Conservation (phyloP, 2,888 invertebrate species). For the Asteroscopus sphinx region DNA sequence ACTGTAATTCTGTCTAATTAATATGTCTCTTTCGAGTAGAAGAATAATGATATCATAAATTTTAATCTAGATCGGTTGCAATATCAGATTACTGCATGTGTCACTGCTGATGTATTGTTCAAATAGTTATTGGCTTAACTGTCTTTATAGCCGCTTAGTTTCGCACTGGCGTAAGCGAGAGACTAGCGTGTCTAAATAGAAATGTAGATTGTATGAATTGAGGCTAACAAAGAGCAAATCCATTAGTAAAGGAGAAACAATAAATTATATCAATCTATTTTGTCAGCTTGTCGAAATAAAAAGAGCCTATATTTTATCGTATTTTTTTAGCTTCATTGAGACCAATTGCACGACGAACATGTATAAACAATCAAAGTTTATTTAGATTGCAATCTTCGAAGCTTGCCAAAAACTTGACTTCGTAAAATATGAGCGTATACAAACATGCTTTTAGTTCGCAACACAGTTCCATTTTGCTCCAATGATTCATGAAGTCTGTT, state of each 20-base stretch:
- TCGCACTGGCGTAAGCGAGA: not conserved
- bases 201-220: conserved; percentile 15
- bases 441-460: conserved; percentile 18
- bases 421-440: conserved; percentile 20
- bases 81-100: conserved; percentile 14
- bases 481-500: conserved; percentile 46
- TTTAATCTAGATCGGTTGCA: not conserved
- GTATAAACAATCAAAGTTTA: conserved; percentile 20
- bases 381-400: conserved; percentile 14
- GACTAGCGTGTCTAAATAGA: not conserved
- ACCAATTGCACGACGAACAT: conserved; percentile 12
- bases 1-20: too few species aligned
- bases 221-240: conserved; percentile 21
- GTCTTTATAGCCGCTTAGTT: conserved; percentile 1
- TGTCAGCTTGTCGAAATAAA: conserved; percentile 1
- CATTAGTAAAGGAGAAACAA: conserved; percentile 30
- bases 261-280: conserved; percentile 10
- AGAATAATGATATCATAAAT: too few species aligned
- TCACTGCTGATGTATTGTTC: conserved; percentile 14
- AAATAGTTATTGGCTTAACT: not conserved
- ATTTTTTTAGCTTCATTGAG: conserved; percentile 4
- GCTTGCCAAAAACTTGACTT: conserved; percentile 35
- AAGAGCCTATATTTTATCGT: not conserved
- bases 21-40: too few species aligned
- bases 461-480: conserved; percentile 33